Base-by-base conservation (phyloP, 1,140 invertebrate species). In the Drosophila serrata region DNA sequence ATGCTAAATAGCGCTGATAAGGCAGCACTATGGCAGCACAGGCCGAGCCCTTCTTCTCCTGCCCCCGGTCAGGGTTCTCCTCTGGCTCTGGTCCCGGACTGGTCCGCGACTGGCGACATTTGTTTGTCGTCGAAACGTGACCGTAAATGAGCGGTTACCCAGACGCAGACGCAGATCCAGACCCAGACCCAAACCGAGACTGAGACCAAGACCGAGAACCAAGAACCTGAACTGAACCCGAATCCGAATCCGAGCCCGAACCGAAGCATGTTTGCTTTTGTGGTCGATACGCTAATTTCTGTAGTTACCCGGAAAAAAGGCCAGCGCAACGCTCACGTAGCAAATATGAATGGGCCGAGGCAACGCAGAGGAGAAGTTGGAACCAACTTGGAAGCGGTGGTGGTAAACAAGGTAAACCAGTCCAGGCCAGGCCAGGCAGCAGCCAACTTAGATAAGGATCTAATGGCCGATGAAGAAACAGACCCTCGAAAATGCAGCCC, bases 201-300 rank as follows among this genome's bases (percentile, higher is more conserved):
- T 49, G 17, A 73, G 39, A 61, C 43, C 19, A 4, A 72, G 51
- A 45, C 27, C 27, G 15, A 57, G 29, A 55, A 75, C 9, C 43
- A 35, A 62, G 31, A 69, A 51, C n/a, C 40, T 45, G 67, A 75
- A 55, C 33, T 55, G 19, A 55, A 55, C 33, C 51, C 19, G 33
- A 55, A 55, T 37, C 12, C 17, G 19, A 53, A 53, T 22, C 19
- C 45, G n/a, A 67, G 31, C 22, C 65, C 62, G 19, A 51, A 33
- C 65, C 68, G 65, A 72, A 45, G 49, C 75, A 68, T 90, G 78
- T 90, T 90, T 90, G 81, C 65, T 69, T 84, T 90, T 90, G 81
- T 90, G 85, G 85, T 90, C 85, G 80, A 88, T 90, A 90, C 85
- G 85, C 85, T 90, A 90, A 90, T 90, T 90, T 90, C 80, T 79